Base-by-base conservation (phyloP, 2,797 vertebrate genomes). In the Sarcophilus harrisii region DNA sequence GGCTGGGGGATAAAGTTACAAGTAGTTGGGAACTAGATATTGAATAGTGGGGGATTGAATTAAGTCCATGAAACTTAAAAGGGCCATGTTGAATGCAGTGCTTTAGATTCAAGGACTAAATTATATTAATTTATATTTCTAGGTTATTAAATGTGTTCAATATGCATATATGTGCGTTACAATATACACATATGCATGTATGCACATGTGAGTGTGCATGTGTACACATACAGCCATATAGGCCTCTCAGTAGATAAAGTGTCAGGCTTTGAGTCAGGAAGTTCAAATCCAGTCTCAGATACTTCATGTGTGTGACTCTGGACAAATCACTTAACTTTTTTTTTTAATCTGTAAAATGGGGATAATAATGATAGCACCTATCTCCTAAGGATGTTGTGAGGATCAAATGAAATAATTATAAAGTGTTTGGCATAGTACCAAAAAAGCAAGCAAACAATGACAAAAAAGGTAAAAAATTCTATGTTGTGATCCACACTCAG, bases 11-110 rank as follows among this genome's bases (percentile, higher is more conserved):
- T 95, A 95, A 96, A 96, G 91, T 97, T 96, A 92, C n/a, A 91
- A 92, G 21, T 0, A 30, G 96, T 92, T 97, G 95, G 96, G 95
- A 98, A 97, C 0, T 93, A 93, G 93, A 93, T 93, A 66, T 62
- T 92, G 58, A 13, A 30, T 49, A 32, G 93, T 93, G 3, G 54
- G 95, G 97, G 96, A 96, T 81, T 95, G 94, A 92, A 81, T 24
- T 81, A 81, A 97, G 90, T 92, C 60, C 98, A 95, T 90, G 94
- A 94, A 91, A 0, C 0, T 90, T 94, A 95, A 96, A 97, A 62
- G n/a, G 92, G 45, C 58, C 93, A 4, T 5, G 62, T n/a, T 91
- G 60, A 92, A 97, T 60, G 91, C 49, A 24, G 73, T 81, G 54
- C 73, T 93, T 95, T 52, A 95, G n/a, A 96, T 93, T 91, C 52